Conservation (phyloP, 2,888 invertebrate genomes). For the Thymelicus lineola region DNA sequence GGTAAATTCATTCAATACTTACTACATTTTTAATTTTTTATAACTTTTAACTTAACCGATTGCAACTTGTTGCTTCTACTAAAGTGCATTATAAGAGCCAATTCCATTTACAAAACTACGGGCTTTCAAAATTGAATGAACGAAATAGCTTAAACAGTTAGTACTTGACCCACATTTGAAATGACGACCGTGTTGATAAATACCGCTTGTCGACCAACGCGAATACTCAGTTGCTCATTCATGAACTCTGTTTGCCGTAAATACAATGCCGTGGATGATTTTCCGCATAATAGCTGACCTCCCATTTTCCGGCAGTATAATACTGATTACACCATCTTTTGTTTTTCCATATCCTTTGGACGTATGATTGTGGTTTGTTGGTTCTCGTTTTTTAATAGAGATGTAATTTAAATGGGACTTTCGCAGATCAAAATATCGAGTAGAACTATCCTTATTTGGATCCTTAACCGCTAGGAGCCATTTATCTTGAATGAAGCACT, state of each 20-base stretch:
- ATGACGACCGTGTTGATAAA: conserved; percentile 17
- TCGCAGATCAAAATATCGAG: neutral
- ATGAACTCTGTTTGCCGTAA: conserved; percentile 32
- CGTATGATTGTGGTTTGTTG: neutral
- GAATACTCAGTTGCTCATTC: conserved; percentile 29
- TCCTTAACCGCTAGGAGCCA: neutral
- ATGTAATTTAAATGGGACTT: neutral
- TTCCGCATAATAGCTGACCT: conserved; percentile 32
- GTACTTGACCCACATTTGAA: conserved; percentile 22
- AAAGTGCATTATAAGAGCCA: too few relatives aligned
- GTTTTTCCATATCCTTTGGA: conserved; percentile 6
- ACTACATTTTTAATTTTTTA: too few relatives aligned
- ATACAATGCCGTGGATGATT: conserved; percentile 33
- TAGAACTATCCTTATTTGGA: neutral
- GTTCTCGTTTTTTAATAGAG: neutral
- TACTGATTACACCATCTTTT: conserved; percentile 20
- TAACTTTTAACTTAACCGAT: too few relatives aligned
- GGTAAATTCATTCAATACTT: too few relatives aligned
- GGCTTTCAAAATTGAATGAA: conserved; percentile 23
- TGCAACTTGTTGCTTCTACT: too few relatives aligned
- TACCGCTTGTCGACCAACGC: conserved; percentile 24
- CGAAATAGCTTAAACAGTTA: neutral
- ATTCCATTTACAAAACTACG: neutral
- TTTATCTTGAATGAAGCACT: neutral
- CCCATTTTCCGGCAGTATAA: conserved; percentile 29